Conservation (phyloP, 2,113 vertebrate genomes). For the human region GRCh38 chr12:110965501-110966000, state of each 20-base stretch:
- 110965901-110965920: not conserved
- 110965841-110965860: rapidly evolving
- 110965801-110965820: rapidly evolving
- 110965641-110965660: not conserved
- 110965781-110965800: not conserved
- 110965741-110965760: not conserved
- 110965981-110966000: not conserved
- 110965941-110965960: not conserved
- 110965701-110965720: not conserved
- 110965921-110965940: not conserved
- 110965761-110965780: not conserved
- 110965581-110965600: too few species aligned
- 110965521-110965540: not conserved
- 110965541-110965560: not conserved
- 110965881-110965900: not conserved
- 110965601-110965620: not conserved
- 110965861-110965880: rapidly evolving
- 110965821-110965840: not conserved
- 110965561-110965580: not conserved
- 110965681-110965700: not conserved
- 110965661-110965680: not conserved
- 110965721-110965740: too few species aligned
- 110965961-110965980: not conserved
- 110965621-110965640: not conserved
- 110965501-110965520: too few species aligned